Evolutionary conservation across 2,113 vertebrate genomes (phyloP), one percentile per base, ranked within the genome.

Genomic region (Fregata magnificens): DNA sequence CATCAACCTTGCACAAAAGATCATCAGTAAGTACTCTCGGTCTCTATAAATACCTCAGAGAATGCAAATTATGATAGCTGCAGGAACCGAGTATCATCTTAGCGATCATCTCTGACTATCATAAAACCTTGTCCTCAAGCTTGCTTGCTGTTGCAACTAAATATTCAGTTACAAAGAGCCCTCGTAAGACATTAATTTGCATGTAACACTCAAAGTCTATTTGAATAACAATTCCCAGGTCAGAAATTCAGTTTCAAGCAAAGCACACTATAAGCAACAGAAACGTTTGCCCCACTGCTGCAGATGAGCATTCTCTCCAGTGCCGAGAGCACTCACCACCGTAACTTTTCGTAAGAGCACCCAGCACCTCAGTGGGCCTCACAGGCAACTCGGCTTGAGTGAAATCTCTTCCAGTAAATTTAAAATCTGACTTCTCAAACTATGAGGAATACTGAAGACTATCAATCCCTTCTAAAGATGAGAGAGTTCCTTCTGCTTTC

Each of bases 281-380:
- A n/a, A 34, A 26, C 6, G 3, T 6, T 4, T 17, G 19, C 31
- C 61, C 40, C 5, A 0, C 0, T 16, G 38, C 4, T 12, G 10
- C 36, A 11, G 32, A n/a, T 7, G 11, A 34, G 42, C 5, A 3
- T 5, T 9, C 44, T 10, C 53, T 7, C 21, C 45, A 3, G 11
- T 2, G 9, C 38, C 7, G 1, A 10, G 16, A 59, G 63, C 17
- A 1, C 55, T 15, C 5, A 0, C 16, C 36, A 11, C 29, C 2
- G 0, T 3, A 17, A 32, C 2, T n/a, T 7, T 38, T 20, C 8
- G 0, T 0, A 9, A 8, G 7, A 21, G 7, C 36, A 34, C 10
- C 14, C 38, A 15, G 79, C 38, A 34, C 38, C 66, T 3, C 59
- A 3, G 1, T 0, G 8, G 44, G 38, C 44, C 34, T 7, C 32